Conservation (phyloP, 2,113 vertebrate genomes). For the Lepisosteus osseus region DNA sequence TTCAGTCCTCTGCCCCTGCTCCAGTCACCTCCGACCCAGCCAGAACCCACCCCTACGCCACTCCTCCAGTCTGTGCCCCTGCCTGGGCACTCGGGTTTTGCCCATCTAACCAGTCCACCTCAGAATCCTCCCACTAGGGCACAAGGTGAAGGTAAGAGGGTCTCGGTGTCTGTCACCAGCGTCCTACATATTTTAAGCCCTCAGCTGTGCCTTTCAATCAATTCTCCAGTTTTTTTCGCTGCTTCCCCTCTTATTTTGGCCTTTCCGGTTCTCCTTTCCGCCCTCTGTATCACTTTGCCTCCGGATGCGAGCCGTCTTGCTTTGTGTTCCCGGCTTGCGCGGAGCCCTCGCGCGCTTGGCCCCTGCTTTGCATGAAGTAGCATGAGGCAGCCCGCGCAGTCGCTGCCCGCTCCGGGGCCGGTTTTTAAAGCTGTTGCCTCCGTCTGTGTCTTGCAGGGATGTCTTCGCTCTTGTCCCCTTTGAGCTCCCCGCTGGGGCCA, state of each 20-base stretch:
- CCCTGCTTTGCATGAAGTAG: neutral
- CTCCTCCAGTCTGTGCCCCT: conserved; percentile 11
- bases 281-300: neutral
- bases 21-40: neutral
- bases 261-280: too few species aligned
- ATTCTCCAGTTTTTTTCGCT: too few species aligned
- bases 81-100: neutral
- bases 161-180: neutral
- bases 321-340: neutral
- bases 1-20: neutral
- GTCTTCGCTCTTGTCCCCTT: conserved; percentile 52
- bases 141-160: conserved; percentile 42
- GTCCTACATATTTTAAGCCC: neutral
- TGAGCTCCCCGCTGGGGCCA: conserved; percentile 40
- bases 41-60: neutral
- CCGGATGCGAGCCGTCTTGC: neutral
- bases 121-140: conserved; percentile 23
- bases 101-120: neutral
- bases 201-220: neutral
- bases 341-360: neutral
- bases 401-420: neutral
- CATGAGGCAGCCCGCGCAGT: neutral
- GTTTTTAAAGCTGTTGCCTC: neutral
- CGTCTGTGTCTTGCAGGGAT: conserved; percentile 45
- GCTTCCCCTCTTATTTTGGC: too few species aligned